Evolutionary conservation across 2,113 vertebrate species (phyloP), one percentile per base, ranked within the genome.

Genomic region (Zapus hudsonius): DNA sequence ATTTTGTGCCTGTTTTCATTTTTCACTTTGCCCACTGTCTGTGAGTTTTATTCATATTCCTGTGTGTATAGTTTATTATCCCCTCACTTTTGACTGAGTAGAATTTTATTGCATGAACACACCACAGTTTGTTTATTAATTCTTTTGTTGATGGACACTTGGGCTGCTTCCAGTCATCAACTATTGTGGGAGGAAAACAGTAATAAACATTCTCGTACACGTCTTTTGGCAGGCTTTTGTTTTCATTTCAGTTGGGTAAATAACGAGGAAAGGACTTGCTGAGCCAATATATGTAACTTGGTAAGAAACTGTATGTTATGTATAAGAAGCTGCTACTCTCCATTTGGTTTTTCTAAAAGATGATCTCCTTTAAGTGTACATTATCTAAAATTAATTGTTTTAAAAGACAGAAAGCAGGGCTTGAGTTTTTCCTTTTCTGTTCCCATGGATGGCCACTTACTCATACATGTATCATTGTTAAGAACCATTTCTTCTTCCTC

Each of bases 191-290:
- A 19, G n/a, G n/a, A 70, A 86, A 75, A 19, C 59, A 84, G 40
- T n/a, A 38, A 23, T 90, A 91, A 75, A 80, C 33, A 70, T 42
- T 38, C 29, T 74, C 47, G 22, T 70, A 33, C 27, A 73, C 33
- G 17, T 59, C 47, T 72, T 92, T 76, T 72, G 61, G 76, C 61
- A 57, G 82, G 55, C n/a, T 64, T 76, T 91, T 86, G n/a, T 47
- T 89, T 89, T 87, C 20, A 92, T 91, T 95, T 87, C 67, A 78
- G 36, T 31, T 91, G 31, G 27, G 40, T 69, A 94, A 93, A 87
- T 67, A 81, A 87, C 7, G 2, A 93, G 25, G 11, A 73, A 67
- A 76, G 7, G n/a, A 70, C 64, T 66, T 55, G 3, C 52, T 44
- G 52, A 92, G 70, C 47, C 75, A 86, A 84, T 79, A n/a, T 52